These are phyloP conservation scores for Oithona nana DNA, from an alignment of 2,888 invertebrate species.

Conservation along the genomic window DNA sequence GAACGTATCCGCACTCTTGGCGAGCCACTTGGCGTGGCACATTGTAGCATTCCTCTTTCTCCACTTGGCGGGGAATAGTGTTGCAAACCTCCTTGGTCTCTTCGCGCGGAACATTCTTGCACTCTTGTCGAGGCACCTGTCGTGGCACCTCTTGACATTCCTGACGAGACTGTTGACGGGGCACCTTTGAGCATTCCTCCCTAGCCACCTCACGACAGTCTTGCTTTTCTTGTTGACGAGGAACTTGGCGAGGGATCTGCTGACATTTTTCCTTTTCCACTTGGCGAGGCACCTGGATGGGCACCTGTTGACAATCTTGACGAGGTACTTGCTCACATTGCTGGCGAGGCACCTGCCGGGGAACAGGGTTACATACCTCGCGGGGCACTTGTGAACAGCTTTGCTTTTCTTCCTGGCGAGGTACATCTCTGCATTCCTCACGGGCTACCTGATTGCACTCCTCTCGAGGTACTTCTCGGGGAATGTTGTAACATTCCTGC, in stretches of 20 bases:
- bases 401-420: not conserved
- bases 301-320: slow-evolving; percentile 1
- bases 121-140: slow-evolving; percentile 8
- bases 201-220: slow-evolving; percentile 7
- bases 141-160: slow-evolving; percentile 1
- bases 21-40: slow-evolving; percentile 12
- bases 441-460: slow-evolving; percentile 7
- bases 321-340: slow-evolving; percentile 13
- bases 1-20: slow-evolving; percentile 10
- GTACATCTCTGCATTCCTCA: slow-evolving; percentile 9
- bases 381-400: slow-evolving; percentile 4
- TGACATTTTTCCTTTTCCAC: slow-evolving; percentile 10
- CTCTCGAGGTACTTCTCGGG: slow-evolving; percentile 11
- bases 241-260: slow-evolving; percentile 5
- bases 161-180: slow-evolving; percentile 10
- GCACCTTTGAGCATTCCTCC: not conserved
- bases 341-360: slow-evolving; percentile 5
- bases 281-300: slow-evolving; percentile 11
- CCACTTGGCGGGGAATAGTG: slow-evolving; percentile 7
- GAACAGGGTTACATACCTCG: slow-evolving; percentile 2
- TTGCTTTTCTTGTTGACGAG: slow-evolving; percentile 8
- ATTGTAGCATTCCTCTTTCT: slow-evolving; percentile 8
- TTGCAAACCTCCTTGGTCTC: slow-evolving; percentile 7
- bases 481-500: slow-evolving; percentile 13
- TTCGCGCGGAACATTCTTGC: slow-evolving; percentile 8